phyloP scores from a whole-genome alignment of 30 jellyfish, hydroid and myxozoan genomes.

The Calvadosia cruxmelitensis region DNA sequence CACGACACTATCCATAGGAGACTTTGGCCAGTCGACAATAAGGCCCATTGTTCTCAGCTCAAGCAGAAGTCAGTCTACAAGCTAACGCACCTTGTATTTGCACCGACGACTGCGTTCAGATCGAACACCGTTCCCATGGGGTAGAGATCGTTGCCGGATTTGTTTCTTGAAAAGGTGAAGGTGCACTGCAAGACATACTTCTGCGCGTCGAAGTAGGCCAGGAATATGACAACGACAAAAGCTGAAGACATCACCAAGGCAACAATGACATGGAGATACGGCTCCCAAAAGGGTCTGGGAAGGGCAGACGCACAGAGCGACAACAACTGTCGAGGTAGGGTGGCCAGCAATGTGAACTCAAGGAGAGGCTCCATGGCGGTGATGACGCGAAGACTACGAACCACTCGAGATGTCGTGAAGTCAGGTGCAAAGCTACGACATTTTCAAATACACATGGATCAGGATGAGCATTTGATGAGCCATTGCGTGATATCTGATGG shows the following conservation, averaged over 20 bases:
- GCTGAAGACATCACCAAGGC: slow-evolving; percentile 81
- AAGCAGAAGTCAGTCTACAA: no score
- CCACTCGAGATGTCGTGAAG: slow-evolving; percentile 87
- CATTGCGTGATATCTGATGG: no score
- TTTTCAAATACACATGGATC: no score
- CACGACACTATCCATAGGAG: no score
- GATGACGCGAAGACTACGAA: slow-evolving; percentile 55
- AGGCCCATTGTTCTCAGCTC: no score
- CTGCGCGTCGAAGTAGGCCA: slow-evolving; percentile 97
- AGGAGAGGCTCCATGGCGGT: slow-evolving; percentile 78
- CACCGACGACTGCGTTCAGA: slow-evolving; percentile 57
- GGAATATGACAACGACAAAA: slow-evolving; percentile 59
- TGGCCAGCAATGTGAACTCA: slow-evolving; percentile 84
- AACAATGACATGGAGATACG: slow-evolving; percentile 77
- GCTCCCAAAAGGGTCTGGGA: slow-evolving; percentile 98
- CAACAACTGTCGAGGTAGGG: slow-evolving; percentile 91
- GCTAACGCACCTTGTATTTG: slow-evolving; percentile 66
- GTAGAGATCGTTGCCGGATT: slow-evolving; percentile 44
- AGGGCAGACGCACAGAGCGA: slow-evolving; percentile 87
- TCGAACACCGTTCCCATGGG: slow-evolving; percentile 81
- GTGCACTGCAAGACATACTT: slow-evolving; percentile 95
- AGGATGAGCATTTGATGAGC: no score
- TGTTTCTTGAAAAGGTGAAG: slow-evolving; percentile 58
- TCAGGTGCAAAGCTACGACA: slow-evolving; percentile 90
- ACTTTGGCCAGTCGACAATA: no score